Base-by-base conservation (phyloP, 2,797 vertebrate genomes). In the Hydrophis major region DNA sequence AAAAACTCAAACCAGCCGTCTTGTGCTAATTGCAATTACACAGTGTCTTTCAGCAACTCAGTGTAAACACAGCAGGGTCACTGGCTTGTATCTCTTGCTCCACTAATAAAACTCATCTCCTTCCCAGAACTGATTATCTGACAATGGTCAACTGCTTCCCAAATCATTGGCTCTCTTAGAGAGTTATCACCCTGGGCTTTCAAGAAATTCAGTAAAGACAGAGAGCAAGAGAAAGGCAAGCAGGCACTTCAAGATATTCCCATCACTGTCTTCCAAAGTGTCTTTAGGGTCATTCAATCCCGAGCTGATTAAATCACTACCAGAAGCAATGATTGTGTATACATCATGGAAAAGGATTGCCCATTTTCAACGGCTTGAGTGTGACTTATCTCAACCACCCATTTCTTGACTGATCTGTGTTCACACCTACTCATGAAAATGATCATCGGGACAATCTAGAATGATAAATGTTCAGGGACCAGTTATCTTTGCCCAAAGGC, bases 1-100 rank as follows among this genome's bases (percentile, higher is more conserved):
- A 92, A 86, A 88, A 95, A 92, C 90, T 53, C 93, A 22, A 93
- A 60, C 88, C 28, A 93, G 96, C 94, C 93, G 96, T 96, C 96
- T 93, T 57, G 94, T 69, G 95, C 95, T 96, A 97, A 96, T 94
- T 97, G 97, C 96, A 97, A 96, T 97, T 97, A 97, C 94, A 96
- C 96, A 94, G 96, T 32, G 32, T 96, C 96, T 94, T 97, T 95
- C 57, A 5, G 96, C 93, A 94, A 89, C 90, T 95, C 92, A 91
- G 42, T 95, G 93, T 97, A 97, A 97, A 97, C 96, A 93, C 69
- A 95, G 86, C 96, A 94, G 97, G 96, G 96, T 97, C 97, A 97
- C 55, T 95, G 96, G 96, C 96, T 97, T 96, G n/a, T 93, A 95
- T 95, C 94, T 96, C 96, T n/a, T 90, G 90, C 96, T 95, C 56